Percentiles rank a stretch among this genome's conserved stretches.
These are phyloP conservation scores for Cyphomyrmex costatus DNA, from an alignment of 1,140 invertebrate genomes.

Conservation along the genomic window DNA sequence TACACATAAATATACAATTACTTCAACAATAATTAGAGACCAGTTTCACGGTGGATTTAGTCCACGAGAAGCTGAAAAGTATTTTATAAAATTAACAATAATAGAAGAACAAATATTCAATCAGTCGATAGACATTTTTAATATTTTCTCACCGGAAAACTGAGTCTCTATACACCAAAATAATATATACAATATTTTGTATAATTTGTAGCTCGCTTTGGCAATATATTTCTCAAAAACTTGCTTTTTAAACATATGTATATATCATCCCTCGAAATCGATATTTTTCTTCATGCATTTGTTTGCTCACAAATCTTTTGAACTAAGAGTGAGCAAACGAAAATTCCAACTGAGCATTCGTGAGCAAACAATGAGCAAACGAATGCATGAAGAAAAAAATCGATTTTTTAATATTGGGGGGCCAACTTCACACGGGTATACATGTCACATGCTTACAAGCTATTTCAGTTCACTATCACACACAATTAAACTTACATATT, in stretches of 20 bases:
- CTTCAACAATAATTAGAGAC: slow-evolving; percentile 36
- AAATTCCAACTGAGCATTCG: too few species aligned
- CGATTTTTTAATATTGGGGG: too few species aligned
- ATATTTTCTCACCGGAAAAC: slow-evolving; percentile 38
- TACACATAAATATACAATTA: slow-evolving; percentile 14
- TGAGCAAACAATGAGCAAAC: too few species aligned
- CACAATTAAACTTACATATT: not conserved
- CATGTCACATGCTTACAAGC: not conserved
- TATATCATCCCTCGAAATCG: too few species aligned
- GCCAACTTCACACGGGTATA: too few species aligned
- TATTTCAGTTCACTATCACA: not conserved
- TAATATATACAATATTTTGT: slow-evolving; percentile 30
- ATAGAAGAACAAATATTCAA: not conserved
- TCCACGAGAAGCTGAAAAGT: not conserved
- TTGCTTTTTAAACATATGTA: not conserved
- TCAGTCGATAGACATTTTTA: not conserved
- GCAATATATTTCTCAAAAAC: slow-evolving; percentile 3
- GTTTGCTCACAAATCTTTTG: too few species aligned
- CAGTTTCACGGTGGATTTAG: slow-evolving; percentile 42
- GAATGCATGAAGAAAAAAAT: too few species aligned
- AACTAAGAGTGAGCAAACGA: too few species aligned
- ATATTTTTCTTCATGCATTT: too few species aligned
- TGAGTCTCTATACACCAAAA: slow-evolving; percentile 8
- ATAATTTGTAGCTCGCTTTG: slow-evolving; percentile 36
- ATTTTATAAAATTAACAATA: not conserved